Evolutionary conservation across 2,797 vertebrate genomes (phyloP), one percentile per base, ranked within the genome.

Genomic region (Thalassophryne amazonica): DNA sequence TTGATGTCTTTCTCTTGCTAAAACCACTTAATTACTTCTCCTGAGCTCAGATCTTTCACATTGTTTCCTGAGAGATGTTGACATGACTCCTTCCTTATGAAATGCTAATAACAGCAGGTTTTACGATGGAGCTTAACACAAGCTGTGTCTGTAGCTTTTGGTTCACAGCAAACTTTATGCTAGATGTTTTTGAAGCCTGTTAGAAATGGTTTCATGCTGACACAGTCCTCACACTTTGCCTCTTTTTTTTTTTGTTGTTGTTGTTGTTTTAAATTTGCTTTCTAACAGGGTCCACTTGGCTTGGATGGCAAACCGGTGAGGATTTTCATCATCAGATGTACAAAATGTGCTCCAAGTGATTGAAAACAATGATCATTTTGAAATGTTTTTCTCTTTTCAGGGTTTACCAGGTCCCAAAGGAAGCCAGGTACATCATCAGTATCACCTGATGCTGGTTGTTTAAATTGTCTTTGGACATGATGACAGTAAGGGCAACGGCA

Each of bases 251-350:
- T 29, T 46, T 57, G 13, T 22, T 39, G 0, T 62, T 9, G 53
- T 34, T 58, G n/a, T n/a, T n/a, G n/a, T n/a, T n/a, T n/a, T n/a
- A n/a, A n/a, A 3, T 76, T 14, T 51, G 2, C 24, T 14, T 84
- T 82, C 31, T 4, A 11, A 51, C 86, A 98, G 96, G 96, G 96
- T 46, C 95, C 95, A 6, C 91, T 98, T 61, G 95, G 95, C 66
- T 83, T 98, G 91, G 96, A 98, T 72, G 96, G 96, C 63, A 96
- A 94, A 78, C 94, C 95, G 28, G 96, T 98, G 89, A 96, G 96
- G 94, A 78, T 34, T 38, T 6, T 35, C 7, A n/a, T 4, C n/a
- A 6, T 53, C 12, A 34, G 2, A 32, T 12, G 6, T 40, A 2
- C 24, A 11, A 45, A 49, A 59, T 10, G 3, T 37, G 16, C 10